Conservation (phyloP, 2,113 vertebrate genomes). For the Prionailurus bengalensis region DNA sequence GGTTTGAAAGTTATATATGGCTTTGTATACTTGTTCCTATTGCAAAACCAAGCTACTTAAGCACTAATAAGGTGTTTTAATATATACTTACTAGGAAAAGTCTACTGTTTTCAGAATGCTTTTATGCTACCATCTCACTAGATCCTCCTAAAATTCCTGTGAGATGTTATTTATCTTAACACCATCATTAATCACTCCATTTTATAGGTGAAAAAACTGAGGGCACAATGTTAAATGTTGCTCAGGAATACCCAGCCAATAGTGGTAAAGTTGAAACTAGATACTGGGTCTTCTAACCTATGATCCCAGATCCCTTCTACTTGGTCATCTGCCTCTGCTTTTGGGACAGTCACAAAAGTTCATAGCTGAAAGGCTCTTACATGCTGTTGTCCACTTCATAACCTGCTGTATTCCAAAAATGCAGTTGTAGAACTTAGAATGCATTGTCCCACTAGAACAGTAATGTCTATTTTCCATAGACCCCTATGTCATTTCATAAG, state of each 20-base stretch:
- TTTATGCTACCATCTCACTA: background rate
- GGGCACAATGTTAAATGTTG: background rate
- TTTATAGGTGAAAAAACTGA: constrained; percentile 40
- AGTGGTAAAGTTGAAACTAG: background rate
- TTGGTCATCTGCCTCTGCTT: background rate
- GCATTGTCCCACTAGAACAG: background rate
- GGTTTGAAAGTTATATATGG: constrained; percentile 7
- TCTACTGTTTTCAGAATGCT: constrained; percentile 16
- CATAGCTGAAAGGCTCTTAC: background rate
- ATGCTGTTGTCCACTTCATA: background rate
- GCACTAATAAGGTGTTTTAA: constrained; percentile 36
- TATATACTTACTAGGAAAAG: constrained; percentile 22
- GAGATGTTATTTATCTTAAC: background rate
- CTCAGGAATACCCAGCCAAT: background rate
- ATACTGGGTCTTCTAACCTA: background rate
- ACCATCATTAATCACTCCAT: background rate
- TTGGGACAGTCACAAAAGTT: background rate
- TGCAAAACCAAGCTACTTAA: constrained; percentile 53
- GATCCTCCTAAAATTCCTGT: constrained; percentile 4
- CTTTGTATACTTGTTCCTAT: background rate
- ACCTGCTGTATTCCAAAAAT: background rate
- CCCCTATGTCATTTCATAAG: background rate
- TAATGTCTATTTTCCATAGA: background rate
- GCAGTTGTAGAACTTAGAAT: background rate
- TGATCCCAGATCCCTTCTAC: background rate